Evolutionary conservation across 1,140 invertebrate species (phyloP).

Genomic region (Apis florea): DNA sequence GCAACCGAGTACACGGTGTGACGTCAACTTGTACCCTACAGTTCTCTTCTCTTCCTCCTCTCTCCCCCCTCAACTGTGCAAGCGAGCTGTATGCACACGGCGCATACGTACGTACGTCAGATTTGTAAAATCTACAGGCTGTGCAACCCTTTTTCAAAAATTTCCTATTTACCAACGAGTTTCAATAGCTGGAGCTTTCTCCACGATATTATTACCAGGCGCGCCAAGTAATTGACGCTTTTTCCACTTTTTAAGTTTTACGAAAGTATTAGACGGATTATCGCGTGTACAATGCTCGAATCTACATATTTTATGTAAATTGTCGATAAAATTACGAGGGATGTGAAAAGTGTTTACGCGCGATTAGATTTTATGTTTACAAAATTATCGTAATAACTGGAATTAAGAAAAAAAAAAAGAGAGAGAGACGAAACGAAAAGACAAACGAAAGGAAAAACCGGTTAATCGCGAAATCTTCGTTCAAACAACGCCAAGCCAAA

Average conservation of each 20-base stretch:
- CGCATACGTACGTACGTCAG: not conserved
- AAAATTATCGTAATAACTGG: too few relatives aligned
- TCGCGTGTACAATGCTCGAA: too few relatives aligned
- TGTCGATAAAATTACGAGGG: not conserved
- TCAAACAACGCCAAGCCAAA: not conserved
- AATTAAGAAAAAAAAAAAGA: not conserved
- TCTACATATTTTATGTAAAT: too few relatives aligned
- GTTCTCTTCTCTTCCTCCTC: not conserved
- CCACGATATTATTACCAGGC: too few relatives aligned
- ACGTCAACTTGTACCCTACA: slow-evolving; percentile 21
- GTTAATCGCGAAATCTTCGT: not conserved
- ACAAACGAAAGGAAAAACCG: too few relatives aligned
- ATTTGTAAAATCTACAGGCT: not conserved
- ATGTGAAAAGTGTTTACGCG: too few relatives aligned
- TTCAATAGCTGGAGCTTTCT: not conserved
- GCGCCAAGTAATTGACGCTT: too few relatives aligned
- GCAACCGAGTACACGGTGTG: slow-evolving; percentile 18
- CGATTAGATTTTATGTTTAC: too few relatives aligned
- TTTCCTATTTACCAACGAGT: not conserved
- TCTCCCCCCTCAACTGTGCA: not conserved
- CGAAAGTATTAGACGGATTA: too few relatives aligned
- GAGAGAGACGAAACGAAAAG: too few relatives aligned
- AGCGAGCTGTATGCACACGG: not conserved
- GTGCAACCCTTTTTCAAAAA: not conserved
- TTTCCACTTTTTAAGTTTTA: too few relatives aligned